Base-by-base conservation (phyloP, 2,888 invertebrate species). In the Tricholauxania praeusta region DNA sequence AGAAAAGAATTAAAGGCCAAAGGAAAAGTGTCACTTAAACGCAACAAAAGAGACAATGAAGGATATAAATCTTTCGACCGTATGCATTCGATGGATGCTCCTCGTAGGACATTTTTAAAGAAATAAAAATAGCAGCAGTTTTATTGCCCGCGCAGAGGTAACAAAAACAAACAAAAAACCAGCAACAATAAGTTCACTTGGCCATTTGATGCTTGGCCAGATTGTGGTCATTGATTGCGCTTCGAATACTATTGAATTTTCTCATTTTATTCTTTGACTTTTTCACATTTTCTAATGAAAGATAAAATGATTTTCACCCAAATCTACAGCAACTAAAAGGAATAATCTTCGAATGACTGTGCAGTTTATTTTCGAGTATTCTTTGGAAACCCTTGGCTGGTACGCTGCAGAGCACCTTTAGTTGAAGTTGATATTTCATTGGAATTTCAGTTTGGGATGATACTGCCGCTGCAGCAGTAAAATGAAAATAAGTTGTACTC, bases 191-290 rank as follows among this genome's bases (percentile, higher is more conserved):
- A 65, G 52, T 28, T 51, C 28, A 68, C 63, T 72, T 71, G 63
- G 67, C n/a, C 66, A 39, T 48, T 51, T 28, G 51, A 19, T 71
- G 22, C 64, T 72, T 69, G 75, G 72, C 67, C 69, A 82, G 82
- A 82, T 82, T 82, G 82, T 82, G 83, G 83, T 82, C 82, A 78
- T 79, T 78, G 83, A 82, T 82, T 82, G 79, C 73, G 75, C 82
- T 77, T 78, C 76, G 83, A 82, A 81, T 83, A 79, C 72, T 74
- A 71, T 68, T 74, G 72, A 64, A 75, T 72, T 72, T 74, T 59
- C 39, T 10, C 39, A 39, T 39, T 39, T 39, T 3, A 39, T 39
- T 39, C 10, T 39, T 10, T 39, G 39, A 39, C 39, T 39, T 39
- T 81, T 76, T 77, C 75, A 65, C 77, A 81, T 80, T 83, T 83